A percentile compares a stretch with the other conserved stretches of the same genome.
phyloP scores from a whole-genome alignment of 2,888 invertebrate genomes.

The Zygogramma bicolorata region DNA sequence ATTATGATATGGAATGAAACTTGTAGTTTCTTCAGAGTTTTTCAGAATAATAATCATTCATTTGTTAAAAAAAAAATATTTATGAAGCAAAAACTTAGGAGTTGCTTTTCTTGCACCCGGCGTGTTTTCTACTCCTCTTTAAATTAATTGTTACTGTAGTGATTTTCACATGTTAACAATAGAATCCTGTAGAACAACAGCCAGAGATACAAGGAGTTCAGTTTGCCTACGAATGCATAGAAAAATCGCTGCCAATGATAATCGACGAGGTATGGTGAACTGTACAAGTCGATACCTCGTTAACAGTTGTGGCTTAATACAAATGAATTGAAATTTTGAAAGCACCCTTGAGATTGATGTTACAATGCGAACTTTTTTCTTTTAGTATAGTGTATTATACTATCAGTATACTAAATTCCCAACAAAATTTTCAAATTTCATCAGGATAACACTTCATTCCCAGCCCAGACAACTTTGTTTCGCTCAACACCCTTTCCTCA shows the following conservation, averaged over 20 bases:
- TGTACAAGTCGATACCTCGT: slow-evolving; percentile 31
- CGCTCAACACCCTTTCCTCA: too few relatives aligned
- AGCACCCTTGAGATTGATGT: too few relatives aligned
- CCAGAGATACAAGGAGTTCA: slow-evolving; percentile 64
- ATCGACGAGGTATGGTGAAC: slow-evolving; percentile 72
- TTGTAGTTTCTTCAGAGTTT: neutral
- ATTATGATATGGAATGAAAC: too few relatives aligned
- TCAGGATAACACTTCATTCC: too few relatives aligned
- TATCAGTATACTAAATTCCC: too few relatives aligned
- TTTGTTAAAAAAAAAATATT: too few relatives aligned
- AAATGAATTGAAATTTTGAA: neutral
- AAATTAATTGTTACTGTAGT: slow-evolving; percentile 9
- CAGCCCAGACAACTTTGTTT: too few relatives aligned
- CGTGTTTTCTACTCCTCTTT: slow-evolving; percentile 10
- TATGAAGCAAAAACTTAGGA: too few relatives aligned
- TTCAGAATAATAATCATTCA: too few relatives aligned
- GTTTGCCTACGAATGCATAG: slow-evolving; percentile 79
- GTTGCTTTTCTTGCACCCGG: neutral
- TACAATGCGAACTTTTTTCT: too few relatives aligned
- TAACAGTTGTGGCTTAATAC: slow-evolving; percentile 24
- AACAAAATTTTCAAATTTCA: too few relatives aligned
- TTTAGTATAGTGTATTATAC: too few relatives aligned
- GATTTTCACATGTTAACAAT: slow-evolving; percentile 39
- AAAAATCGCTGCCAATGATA: slow-evolving; percentile 76
- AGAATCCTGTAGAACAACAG: slow-evolving; percentile 39